These are phyloP conservation scores for Somateria mollissima DNA, from an alignment of 2,797 vertebrate species.

Conservation along the genomic window DNA sequence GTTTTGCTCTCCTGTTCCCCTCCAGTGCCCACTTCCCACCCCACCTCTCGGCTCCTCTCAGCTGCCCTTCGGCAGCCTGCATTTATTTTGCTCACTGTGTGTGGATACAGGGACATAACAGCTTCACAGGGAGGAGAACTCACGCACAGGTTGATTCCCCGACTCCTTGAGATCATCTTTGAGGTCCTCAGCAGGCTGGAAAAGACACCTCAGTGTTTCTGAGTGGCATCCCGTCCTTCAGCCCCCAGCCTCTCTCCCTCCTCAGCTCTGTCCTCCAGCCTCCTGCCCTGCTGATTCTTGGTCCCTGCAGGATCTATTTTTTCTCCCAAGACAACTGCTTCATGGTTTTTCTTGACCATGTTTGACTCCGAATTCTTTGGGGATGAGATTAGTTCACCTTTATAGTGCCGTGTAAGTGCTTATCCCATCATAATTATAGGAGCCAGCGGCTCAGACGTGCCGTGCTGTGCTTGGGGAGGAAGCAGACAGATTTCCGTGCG, in stretches of 20 bases:
- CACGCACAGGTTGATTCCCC: not conserved
- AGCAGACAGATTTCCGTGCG: constrained; percentile 49
- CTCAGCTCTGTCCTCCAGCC: not conserved
- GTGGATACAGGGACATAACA: not conserved
- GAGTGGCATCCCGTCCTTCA: not conserved
- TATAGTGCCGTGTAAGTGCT: constrained; percentile 1
- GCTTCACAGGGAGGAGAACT: not conserved
- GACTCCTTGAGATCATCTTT: not conserved
- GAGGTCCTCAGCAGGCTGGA: not conserved
- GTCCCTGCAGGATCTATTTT: not conserved
- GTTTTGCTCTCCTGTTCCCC: not conserved
- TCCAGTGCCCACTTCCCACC: not conserved
- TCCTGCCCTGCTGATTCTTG: not conserved
- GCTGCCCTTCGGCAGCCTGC: not conserved
- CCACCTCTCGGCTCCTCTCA: not conserved
- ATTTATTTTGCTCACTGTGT: not conserved
- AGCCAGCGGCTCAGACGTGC: constrained; percentile 31
- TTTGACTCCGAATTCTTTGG: constrained; percentile 5
- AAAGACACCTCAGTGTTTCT: not conserved
- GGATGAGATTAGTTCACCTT: not conserved
- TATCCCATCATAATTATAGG: not conserved
- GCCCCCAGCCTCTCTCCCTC: not conserved
- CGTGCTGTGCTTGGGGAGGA: not conserved
- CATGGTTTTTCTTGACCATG: not conserved
- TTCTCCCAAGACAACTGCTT: not conserved